Percentiles rank a stretch among this genome's conserved stretches.
phyloP scores from a whole-genome alignment of 2,113 vertebrate genomes.

The Leucopsar rothschildi region DNA sequence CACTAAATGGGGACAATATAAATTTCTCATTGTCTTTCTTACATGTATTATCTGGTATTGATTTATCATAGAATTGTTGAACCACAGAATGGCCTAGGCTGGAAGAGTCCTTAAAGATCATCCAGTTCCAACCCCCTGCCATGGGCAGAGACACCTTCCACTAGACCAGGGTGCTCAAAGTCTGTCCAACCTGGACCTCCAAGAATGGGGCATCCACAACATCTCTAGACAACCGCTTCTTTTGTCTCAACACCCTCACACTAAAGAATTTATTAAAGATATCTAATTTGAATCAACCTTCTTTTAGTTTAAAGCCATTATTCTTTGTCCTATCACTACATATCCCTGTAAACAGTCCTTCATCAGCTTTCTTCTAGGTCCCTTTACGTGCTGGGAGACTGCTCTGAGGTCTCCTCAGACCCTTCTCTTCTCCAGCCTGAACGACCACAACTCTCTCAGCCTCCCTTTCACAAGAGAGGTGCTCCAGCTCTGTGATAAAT shows the following conservation, averaged over 20 bases:
- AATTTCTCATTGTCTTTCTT: background rate
- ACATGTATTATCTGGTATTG: background rate
- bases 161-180: background rate
- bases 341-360: background rate
- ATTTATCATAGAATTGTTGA: background rate
- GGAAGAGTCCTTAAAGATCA: background rate
- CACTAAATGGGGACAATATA: background rate
- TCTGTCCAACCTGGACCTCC: background rate
- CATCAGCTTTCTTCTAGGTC: background rate
- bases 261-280: background rate
- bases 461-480: background rate
- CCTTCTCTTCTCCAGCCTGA: background rate
- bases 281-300: background rate
- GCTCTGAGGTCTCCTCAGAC: background rate
- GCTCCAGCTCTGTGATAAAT: background rate
- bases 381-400: background rate
- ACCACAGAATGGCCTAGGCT: background rate
- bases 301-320: background rate
- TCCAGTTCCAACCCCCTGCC: background rate
- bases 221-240: background rate
- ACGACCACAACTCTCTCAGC: background rate
- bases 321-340: background rate
- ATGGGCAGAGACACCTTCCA: background rate
- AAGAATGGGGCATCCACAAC: accelerated
- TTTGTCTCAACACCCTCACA: background rate